Evolutionary conservation across 2,113 vertebrate species (phyloP).

Genomic region (Tragelaphus strepsiceros): DNA sequence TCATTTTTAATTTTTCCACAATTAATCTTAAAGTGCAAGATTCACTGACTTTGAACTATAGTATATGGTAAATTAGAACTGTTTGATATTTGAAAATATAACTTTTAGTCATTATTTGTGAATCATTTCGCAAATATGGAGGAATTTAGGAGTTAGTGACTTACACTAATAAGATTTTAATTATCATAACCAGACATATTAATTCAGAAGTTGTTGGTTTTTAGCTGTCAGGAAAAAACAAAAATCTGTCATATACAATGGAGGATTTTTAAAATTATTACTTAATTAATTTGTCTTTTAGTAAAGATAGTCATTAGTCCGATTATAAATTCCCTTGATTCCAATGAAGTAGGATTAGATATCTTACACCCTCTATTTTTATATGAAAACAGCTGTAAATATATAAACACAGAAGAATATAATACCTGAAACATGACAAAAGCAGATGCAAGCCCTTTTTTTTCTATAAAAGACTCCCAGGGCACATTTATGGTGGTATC

Average conservation of each 20-base stretch:
- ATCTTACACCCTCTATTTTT: background rate
- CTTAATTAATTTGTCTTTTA: slow-evolving; percentile 57
- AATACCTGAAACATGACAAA: background rate
- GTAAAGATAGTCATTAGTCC: slow-evolving; percentile 41
- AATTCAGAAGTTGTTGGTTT: slow-evolving; percentile 49
- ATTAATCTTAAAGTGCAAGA: background rate
- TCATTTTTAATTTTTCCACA: background rate
- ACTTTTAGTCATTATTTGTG: slow-evolving; percentile 21
- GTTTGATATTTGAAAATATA: background rate
- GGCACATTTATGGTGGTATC: background rate
- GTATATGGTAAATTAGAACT: background rate
- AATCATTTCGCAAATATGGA: slow-evolving; percentile 19
- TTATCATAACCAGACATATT: slow-evolving; percentile 49
- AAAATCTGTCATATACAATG: slow-evolving; percentile 8
- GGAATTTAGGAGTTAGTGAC: background rate
- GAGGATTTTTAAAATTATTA: slow-evolving; percentile 31
- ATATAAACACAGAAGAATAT: background rate
- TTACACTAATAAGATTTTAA: slow-evolving; percentile 54
- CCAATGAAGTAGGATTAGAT: slow-evolving; percentile 17
- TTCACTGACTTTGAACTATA: background rate
- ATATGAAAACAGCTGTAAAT: slow-evolving; percentile 30
- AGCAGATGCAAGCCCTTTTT: background rate
- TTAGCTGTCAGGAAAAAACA: slow-evolving; percentile 2
- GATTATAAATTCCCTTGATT: slow-evolving; percentile 54
- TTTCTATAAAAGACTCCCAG: background rate